These are phyloP conservation scores for Takifugu rubripes DNA, from an alignment of 2,797 vertebrate species.

Conservation along the genomic window DNA sequence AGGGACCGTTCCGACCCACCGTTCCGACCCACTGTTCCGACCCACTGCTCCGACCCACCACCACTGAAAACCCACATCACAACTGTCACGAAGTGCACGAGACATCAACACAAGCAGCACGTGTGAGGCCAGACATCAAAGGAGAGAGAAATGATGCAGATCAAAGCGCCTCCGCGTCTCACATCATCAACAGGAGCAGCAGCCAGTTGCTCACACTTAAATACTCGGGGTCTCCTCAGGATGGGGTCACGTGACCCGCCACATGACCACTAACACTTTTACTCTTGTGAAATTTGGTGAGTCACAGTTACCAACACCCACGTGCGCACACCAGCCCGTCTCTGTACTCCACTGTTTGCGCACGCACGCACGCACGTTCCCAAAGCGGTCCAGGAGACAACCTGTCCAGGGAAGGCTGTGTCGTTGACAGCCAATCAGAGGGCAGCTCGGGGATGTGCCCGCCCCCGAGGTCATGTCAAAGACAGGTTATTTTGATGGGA, in stretches of 20 bases:
- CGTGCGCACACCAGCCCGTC: background rate
- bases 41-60: too few species aligned
- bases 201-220: conserved; percentile 24
- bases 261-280: conserved; percentile 17
- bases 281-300: background rate
- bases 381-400: conserved; percentile 1
- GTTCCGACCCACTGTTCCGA: too few species aligned
- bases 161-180: too few species aligned
- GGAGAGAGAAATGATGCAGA: too few species aligned
- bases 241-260: conserved; percentile 33
- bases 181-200: background rate
- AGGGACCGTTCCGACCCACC: too few species aligned
- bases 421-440: conserved; percentile 47
- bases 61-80: too few species aligned
- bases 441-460: conserved; percentile 20
- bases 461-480: conserved; percentile 47
- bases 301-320: background rate
- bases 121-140: too few species aligned
- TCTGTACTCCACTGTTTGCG: conserved; percentile 23
- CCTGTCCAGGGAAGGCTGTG: conserved; percentile 44
- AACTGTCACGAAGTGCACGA: background rate
- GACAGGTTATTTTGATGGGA: conserved; percentile 13
- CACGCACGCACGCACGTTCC: conserved; percentile 8
- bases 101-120: background rate
- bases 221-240: conserved; percentile 26